Base-by-base conservation (phyloP, 2,888 invertebrate species). In the Lagria hirta region DNA sequence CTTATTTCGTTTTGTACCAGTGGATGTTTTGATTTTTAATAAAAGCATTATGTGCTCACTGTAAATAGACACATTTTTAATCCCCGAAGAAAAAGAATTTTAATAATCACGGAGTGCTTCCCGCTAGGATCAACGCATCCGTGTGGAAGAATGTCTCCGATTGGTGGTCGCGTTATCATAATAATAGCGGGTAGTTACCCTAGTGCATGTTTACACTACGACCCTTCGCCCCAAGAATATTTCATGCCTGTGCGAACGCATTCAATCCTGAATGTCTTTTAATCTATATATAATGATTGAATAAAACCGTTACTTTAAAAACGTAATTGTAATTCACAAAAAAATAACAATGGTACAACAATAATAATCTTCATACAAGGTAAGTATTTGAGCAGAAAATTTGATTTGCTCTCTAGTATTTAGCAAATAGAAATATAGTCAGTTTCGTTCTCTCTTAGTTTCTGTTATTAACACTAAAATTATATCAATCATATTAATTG, bases 111-210 rank as follows among this genome's bases (percentile, higher is more conserved):
- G 54, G 55, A 57, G 57, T 58, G 57, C 52, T 50, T 52, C 54
- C 52, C 44, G 48, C 36, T 35, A 41, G 60, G 61, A 64, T 64
- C 47, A 61, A 51, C 51, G 57, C 61, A 66, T 60, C 64, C 63
- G 60, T 56, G 65, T 60, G 65, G 66, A 67, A 68, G 66, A 66
- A 66, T 66, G 64, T 65, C 60, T 57, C 57, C 62, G 63, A 67
- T 65, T 65, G 62, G 65, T 64, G 64, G 64, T 58, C 55, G 55
- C 58, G 64, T 65, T 66, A 68, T 67, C 63, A 66, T 64, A 66
- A 68, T 68, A 66, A 66, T 66, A 65, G 62, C 57, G 53, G 52
- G 52, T 52, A 53, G 55, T 57, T 47, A 43, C 52, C 51, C 55
- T 50, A 32, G 45, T 48, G 52, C 57, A 42, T 61, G 58, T 63